Base-by-base conservation (phyloP, 1,140 invertebrate species). In the Tetramorium simillimum region DNA sequence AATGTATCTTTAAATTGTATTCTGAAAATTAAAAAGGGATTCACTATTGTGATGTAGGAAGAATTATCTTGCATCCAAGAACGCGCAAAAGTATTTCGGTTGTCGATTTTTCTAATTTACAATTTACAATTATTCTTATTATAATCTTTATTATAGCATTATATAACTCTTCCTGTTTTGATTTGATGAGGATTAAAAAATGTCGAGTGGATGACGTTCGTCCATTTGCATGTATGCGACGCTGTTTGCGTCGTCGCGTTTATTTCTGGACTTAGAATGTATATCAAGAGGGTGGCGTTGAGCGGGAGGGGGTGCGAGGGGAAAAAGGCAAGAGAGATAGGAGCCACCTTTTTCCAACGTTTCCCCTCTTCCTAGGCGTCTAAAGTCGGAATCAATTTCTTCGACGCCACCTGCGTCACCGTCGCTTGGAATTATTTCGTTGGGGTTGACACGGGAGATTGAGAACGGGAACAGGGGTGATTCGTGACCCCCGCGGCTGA, bases 331-430 rank as follows among this genome's bases (percentile, higher is more conserved):
- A 33, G 80, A 49, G 24, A 84, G 53, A 75, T 21, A 37, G 40
- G 18, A 73, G 24, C 69, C 18, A 82, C 67, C 80, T 82, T 82
- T 82, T 82, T 60, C 24, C 78, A 58, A 70, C 33, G 46, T 33
- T 33, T 62, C 28, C 60, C 63, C 51, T 82, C 40, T 46, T 60
- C 18, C 24, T 46, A 53, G 9, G 51, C 40, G 1, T 24, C 67
- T 73, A 73, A 82, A 73, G 80, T 82, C 80, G 53, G 80, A 82
- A 82, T 82, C 80, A 82, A 82, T 82, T 82, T 82, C 65, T 82
- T 82, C 40, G 67, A 21, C 67, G 18, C 40, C 80, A 82, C 80
- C 80, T 82, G 80, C 67, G 80, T 18, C 65, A 82, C 37, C 65
- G 78, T 58, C 37, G 53, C 37, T 43, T 73, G 51, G 28, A 73